Evolutionary conservation across 2,797 vertebrate genomes (phyloP), one percentile per base, ranked within the genome.

Genomic region (Apogon talboti): DNA sequence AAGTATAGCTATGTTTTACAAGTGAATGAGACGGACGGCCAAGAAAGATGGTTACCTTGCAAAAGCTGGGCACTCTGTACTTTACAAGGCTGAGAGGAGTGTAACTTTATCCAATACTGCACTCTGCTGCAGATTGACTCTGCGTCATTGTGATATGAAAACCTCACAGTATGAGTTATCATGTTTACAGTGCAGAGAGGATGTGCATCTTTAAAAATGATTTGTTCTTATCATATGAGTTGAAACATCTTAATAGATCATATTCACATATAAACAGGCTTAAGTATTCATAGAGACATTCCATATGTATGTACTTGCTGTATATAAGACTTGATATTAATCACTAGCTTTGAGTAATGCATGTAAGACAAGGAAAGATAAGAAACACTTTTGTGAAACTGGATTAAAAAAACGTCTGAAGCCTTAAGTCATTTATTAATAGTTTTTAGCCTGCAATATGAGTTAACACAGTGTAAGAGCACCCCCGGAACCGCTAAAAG

Each of bases 1-100:
- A 92, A 91, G 86, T 87, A 84, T 80, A 88, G 85, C 86, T 89
- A 81, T 90, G 88, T 92, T 91, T 93, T 91, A 90, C 90, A 92
- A 85, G 89, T 89, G 82, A 91, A 87, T 82, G 79, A 86, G 86
- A 90, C 43, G 57, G 85, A 80, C 68, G 43, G 86, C 71, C 54
- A 54, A 85, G 87, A 87, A 86, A 79, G 87, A 86, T 82, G 72
- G 87, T 83, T 86, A 75, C 73, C 71, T 86, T 66, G 76, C 49
- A 11, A 63, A 75, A 83, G 74, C 71, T 6, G 49, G 60, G 66
- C 67, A 75, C 79, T 82, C 77, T 79, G 71, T 84, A 66, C 75
- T 86, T 92, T 84, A 88, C 84, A 89, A 85, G 79, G 78, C 82
- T 77, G 73, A 64, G 76, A 74, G 71, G 71, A 65, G 75, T 11